Evolutionary conservation across 1,140 invertebrate genomes (phyloP).

Genomic region (Pseudomyrmex flavicornis): DNA sequence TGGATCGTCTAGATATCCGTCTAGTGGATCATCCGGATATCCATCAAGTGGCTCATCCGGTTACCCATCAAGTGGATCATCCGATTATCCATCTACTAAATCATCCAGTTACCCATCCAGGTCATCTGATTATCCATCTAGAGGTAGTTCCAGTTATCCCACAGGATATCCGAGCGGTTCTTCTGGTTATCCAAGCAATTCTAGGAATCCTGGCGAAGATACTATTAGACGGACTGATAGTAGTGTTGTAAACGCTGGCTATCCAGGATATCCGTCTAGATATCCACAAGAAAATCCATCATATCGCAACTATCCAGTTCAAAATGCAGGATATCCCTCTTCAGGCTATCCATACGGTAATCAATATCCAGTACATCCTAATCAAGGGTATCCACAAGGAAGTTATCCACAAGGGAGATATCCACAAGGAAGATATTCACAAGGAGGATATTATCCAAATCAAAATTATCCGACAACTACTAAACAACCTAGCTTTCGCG

Average conservation of each 20-base stretch:
- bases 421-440: conserved; percentile 50
- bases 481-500: conserved; percentile 77
- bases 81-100: conserved; percentile 59
- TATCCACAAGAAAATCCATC: conserved; percentile 35
- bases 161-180: neutral
- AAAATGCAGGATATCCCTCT: conserved; percentile 27
- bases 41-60: conserved; percentile 25
- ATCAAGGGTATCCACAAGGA: conserved; percentile 55
- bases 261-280: conserved; percentile 44
- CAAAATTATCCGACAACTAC: conserved; percentile 61
- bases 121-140: conserved; percentile 65
- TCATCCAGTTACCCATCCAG: conserved; percentile 64
- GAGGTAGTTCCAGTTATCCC: conserved; percentile 34
- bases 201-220: conserved; percentile 60
- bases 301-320: neutral
- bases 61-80: conserved; percentile 46
- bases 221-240: conserved; percentile 57
- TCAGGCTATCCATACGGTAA: conserved; percentile 59
- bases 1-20: too few relatives aligned
- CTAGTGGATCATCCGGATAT: too few relatives aligned
- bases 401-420: conserved; percentile 59
- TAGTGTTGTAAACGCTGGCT: conserved; percentile 69
- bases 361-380: conserved; percentile 50
- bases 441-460: conserved; percentile 54
- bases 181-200: conserved; percentile 64